A percentile compares a stretch with the other conserved stretches of the same genome.
Conservation (phyloP, 2,113 vertebrate species). For the Megaceryle torquata region DNA sequence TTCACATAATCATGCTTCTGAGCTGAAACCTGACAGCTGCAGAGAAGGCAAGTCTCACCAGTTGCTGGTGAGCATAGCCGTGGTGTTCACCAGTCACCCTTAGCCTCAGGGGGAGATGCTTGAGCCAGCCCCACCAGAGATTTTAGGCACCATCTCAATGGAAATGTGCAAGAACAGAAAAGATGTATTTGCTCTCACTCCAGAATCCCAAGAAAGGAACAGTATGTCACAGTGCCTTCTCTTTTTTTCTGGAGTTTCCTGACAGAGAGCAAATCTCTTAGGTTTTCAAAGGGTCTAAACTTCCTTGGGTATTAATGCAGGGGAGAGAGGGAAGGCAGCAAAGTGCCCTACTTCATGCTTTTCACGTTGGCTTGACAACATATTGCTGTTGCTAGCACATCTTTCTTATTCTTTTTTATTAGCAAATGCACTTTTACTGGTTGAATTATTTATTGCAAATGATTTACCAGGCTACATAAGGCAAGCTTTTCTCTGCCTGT, state of each 20-base stretch:
- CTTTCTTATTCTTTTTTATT: neutral
- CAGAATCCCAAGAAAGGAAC: neutral
- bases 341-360: constrained; percentile 25
- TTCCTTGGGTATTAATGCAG: neutral
- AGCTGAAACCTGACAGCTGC: neutral
- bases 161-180: neutral
- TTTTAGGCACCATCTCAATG: neutral
- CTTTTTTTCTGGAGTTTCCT: neutral
- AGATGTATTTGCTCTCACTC: neutral
- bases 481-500: neutral
- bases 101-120: rapidly evolving
- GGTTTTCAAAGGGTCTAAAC: neutral
- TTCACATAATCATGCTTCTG: neutral
- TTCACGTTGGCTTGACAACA: neutral
- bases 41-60: neutral
- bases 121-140: neutral
- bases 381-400: neutral
- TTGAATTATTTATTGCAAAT: constrained; percentile 44
- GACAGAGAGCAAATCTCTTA: neutral
- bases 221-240: neutral
- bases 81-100: rapidly evolving
- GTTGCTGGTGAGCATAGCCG: neutral
- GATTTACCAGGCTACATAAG: neutral
- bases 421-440: constrained; percentile 21
- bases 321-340: neutral